A percentile compares a stretch with the other conserved stretches of the same genome.
phyloP scores from a whole-genome alignment of 1,140 invertebrate species.

The Drosophila azteca region DNA sequence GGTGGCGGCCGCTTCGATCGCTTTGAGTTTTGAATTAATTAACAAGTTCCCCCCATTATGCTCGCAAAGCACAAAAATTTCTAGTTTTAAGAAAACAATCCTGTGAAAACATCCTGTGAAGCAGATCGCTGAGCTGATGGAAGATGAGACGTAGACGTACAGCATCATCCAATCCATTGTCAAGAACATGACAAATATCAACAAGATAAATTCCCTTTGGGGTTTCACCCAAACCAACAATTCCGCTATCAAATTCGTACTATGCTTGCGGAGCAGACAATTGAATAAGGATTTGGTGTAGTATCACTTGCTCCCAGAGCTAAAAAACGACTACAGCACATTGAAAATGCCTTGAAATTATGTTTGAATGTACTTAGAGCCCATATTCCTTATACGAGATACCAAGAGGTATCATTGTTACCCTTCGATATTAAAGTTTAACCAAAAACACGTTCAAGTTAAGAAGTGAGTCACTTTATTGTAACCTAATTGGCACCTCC shows the following conservation, averaged over 20 bases:
- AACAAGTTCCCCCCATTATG: too few species aligned
- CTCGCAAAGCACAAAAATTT: conserved; percentile 1
- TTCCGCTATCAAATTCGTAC: too few species aligned
- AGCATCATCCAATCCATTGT: too few species aligned
- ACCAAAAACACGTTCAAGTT: not conserved
- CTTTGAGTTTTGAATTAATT: conserved; percentile 4
- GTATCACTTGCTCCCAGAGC: not conserved
- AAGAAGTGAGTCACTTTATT: not conserved
- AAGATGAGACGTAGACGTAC: too few species aligned
- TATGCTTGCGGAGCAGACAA: too few species aligned
- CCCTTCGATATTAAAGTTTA: not conserved
- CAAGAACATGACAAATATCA: too few species aligned
- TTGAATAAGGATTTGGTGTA: too few species aligned
- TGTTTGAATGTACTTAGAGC: conserved; percentile 1
- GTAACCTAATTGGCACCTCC: conserved; percentile 51
- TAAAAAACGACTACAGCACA: conserved; percentile 29
- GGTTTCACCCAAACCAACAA: too few species aligned
- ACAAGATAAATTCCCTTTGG: too few species aligned
- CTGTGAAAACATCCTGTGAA: not conserved
- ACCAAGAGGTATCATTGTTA: not conserved
- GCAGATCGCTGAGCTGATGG: too few species aligned
- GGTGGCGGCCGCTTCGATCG: conserved; percentile 24
- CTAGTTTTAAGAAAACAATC: conserved; percentile 4
- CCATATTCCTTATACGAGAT: conserved; percentile 1
- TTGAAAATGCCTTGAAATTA: conserved; percentile 45